Conservation (phyloP, 1,140 invertebrate species). For the Zaprionus tsacasi region DNA sequence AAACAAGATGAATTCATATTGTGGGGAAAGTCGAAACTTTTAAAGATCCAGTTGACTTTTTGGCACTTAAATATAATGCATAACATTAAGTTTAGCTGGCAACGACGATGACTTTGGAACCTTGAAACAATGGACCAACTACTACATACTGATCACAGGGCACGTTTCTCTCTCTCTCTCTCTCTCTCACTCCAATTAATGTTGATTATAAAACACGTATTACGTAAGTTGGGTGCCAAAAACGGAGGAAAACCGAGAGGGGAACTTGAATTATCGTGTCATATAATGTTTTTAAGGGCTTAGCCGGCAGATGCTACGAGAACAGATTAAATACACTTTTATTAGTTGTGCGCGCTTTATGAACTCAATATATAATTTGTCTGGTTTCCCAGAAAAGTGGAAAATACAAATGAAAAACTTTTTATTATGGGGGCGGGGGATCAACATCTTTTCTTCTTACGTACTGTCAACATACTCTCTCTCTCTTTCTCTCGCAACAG, state of each 20-base stretch:
- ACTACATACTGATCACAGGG: conserved; percentile 5
- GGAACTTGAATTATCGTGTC: background rate
- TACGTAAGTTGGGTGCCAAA: conserved; percentile 15
- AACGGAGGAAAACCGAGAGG: background rate
- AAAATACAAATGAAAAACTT: background rate
- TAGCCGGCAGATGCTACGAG: background rate
- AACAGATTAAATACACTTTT: background rate
- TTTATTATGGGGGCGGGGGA: background rate
- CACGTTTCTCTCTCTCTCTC: background rate
- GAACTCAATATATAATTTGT: background rate
- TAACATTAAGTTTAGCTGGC: conserved; percentile 17
- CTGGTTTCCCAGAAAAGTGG: background rate
- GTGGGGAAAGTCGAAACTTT: conserved; percentile 29
- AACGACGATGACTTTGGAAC: conserved; percentile 12
- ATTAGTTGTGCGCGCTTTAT: conserved; percentile 1
- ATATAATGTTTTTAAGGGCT: conserved; percentile 6
- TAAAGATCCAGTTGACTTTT: conserved; percentile 23
- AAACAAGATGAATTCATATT: conserved; percentile 3
- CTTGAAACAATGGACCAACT: conserved; percentile 1
- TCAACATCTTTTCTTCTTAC: background rate
- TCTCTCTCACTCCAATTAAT: background rate
- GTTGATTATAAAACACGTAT: conserved; percentile 29
- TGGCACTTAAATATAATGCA: conserved; percentile 25
- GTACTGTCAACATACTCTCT: background rate
- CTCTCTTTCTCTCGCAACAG: background rate